Evolutionary conservation across 1,140 invertebrate species (phyloP).

Genomic region (Monochamus saltuarius): DNA sequence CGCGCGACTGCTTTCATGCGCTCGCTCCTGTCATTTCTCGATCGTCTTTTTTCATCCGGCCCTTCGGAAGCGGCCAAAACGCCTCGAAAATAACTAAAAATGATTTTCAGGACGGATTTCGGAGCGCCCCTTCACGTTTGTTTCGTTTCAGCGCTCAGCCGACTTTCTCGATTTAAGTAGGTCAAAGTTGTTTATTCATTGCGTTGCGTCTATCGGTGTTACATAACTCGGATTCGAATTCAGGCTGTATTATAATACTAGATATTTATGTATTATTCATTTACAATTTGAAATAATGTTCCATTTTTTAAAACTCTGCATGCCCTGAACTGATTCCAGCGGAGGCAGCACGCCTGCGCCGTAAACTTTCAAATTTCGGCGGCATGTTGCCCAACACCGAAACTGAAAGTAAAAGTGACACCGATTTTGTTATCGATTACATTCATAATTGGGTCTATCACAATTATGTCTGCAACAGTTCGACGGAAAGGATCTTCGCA

Average conservation of each 20-base stretch:
- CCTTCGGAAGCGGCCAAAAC: neutral
- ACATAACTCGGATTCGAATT: conserved; percentile 32
- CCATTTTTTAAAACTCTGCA: conserved; percentile 8
- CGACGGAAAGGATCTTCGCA: neutral
- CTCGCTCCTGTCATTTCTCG: conserved; percentile 2
- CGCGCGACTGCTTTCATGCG: conserved; percentile 21
- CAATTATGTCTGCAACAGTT: neutral
- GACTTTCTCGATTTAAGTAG: conserved; percentile 37
- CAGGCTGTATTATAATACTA: conserved; percentile 16
- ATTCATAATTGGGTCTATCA: neutral
- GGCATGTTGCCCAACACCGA: conserved; percentile 14
- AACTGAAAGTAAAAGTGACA: conserved; percentile 17
- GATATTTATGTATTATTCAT: conserved; percentile 24
- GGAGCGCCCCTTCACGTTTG: neutral
- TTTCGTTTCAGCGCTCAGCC: conserved; percentile 2
- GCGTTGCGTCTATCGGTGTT: conserved; percentile 29
- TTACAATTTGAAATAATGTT: conserved; percentile 16
- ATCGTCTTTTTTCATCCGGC: neutral
- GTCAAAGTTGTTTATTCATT: conserved; percentile 36
- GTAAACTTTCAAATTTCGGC: conserved; percentile 24
- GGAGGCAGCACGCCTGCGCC: conserved; percentile 1
- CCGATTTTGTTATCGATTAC: neutral
- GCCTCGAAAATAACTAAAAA: neutral
- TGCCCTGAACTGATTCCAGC: conserved; percentile 2
- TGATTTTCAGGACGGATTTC: neutral